Percentiles rank a stretch among this genome's conserved stretches.
These are phyloP conservation scores for Cheirogaleus medius DNA, from an alignment of 2,113 vertebrate species.

Conservation along the genomic window DNA sequence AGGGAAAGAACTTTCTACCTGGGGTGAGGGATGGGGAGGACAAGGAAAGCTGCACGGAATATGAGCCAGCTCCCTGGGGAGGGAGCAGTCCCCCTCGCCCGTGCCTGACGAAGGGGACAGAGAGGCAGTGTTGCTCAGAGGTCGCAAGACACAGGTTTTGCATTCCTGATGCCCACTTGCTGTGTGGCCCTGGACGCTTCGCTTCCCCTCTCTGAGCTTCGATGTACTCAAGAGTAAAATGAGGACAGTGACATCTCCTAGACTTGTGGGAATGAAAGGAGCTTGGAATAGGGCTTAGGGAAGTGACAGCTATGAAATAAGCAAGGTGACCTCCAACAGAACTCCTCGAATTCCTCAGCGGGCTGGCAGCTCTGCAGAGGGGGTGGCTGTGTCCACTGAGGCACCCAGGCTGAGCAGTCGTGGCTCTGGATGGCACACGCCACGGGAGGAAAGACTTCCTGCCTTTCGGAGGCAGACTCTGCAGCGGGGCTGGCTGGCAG, in stretches of 20 bases:
- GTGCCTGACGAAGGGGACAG: background rate
- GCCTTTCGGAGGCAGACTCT: background rate
- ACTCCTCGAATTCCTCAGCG: background rate
- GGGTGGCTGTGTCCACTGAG: background rate
- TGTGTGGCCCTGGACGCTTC: background rate
- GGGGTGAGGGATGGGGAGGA: background rate
- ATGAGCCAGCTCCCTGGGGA: background rate
- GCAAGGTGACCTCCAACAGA: background rate
- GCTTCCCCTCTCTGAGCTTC: background rate
- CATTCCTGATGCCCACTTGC: background rate
- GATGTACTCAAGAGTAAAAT: background rate
- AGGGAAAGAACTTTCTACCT: background rate
- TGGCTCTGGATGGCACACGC: background rate
- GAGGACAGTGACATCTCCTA: background rate
- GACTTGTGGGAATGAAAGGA: background rate
- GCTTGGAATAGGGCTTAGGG: background rate
- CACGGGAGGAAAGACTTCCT: fast-evolving
- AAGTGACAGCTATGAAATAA: background rate
- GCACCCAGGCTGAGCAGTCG: background rate
- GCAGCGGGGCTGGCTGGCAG: too few species aligned
- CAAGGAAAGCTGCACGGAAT: background rate
- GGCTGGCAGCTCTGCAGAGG: background rate
- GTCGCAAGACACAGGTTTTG: background rate
- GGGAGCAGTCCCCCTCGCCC: background rate
- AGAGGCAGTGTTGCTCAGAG: too few species aligned